Conservation (phyloP, 2,888 invertebrate genomes). For the Scaeva pyrastri region DNA sequence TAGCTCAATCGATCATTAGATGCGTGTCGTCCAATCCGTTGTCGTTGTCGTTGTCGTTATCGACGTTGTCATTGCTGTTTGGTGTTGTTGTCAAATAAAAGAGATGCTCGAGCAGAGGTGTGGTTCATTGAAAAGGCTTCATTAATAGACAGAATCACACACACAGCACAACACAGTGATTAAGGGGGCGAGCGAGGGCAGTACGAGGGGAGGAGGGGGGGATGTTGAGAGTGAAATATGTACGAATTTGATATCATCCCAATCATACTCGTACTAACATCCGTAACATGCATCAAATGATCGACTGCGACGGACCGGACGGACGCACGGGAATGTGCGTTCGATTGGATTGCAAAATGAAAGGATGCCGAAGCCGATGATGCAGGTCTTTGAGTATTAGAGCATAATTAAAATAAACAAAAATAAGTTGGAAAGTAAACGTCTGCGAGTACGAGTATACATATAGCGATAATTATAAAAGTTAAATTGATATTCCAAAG, state of each 20-base stretch:
- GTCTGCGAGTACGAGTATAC: background rate
- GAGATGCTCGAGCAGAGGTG: constrained; percentile 7
- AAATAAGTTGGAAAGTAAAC: background rate
- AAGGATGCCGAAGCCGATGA: constrained; percentile 56
- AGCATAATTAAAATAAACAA: constrained; percentile 1
- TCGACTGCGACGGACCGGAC: background rate
- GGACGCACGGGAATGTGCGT: constrained; percentile 49
- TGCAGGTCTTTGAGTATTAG: constrained; percentile 26
- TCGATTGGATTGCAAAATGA: constrained; percentile 48
- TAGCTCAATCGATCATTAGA: constrained; percentile 54
- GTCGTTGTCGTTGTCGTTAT: background rate
- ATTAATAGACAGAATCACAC: constrained; percentile 27
- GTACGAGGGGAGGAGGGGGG: too few species aligned
- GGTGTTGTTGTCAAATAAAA: constrained; percentile 20
- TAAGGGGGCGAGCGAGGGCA: background rate
- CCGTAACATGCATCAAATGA: too few species aligned
- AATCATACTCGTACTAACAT: too few species aligned
- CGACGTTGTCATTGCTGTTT: background rate
- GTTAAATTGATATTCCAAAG: too few species aligned
- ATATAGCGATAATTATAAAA: too few species aligned
- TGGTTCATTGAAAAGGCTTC: constrained; percentile 29
- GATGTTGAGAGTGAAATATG: too few species aligned
- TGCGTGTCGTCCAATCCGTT: background rate
- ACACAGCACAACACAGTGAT: constrained; percentile 4
- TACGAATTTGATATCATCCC: constrained; percentile 51